These are phyloP conservation scores for Gallinago stenura DNA, from an alignment of 2,797 vertebrate species.

Conservation along the genomic window DNA sequence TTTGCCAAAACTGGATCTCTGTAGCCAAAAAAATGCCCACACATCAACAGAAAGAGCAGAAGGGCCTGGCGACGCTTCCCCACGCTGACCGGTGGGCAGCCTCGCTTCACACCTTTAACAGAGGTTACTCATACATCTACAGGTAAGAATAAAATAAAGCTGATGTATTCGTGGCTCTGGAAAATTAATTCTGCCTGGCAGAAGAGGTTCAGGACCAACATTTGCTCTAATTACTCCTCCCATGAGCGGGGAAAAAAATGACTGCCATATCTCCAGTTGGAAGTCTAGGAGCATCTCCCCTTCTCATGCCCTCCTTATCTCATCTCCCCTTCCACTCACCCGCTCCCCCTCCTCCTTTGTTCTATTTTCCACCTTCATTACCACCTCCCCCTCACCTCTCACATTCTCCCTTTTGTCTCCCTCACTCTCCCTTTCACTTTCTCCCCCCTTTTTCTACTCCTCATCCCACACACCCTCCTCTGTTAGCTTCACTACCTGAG, in stretches of 20 bases:
- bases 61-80: not conserved
- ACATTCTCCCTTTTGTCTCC: conserved; percentile 63
- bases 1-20: not conserved
- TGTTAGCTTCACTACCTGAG: conserved; percentile 40
- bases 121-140: not conserved
- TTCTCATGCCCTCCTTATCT: conserved; percentile 18
- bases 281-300: not conserved
- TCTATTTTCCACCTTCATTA: conserved; percentile 68
- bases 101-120: not conserved
- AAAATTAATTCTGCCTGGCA: not conserved
- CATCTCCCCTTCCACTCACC: conserved; percentile 14
- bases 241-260: not conserved
- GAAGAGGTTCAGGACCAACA: conserved; percentile 37
- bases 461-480: conserved; percentile 67
- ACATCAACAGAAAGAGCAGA: not conserved
- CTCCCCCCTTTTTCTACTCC: conserved; percentile 38
- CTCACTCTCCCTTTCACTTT: conserved; percentile 39
- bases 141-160: not conserved
- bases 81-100: not conserved
- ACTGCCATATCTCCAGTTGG: not conserved
- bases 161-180: not conserved
- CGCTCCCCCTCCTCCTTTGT: conserved; percentile 43
- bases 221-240: conserved; percentile 4
- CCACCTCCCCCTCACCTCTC: conserved; percentile 67
- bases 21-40: not conserved